Evolutionary conservation across 2,797 vertebrate genomes (phyloP), one percentile per base, ranked within the genome.

Genomic region (Tokudaia tokunoshimensis): DNA sequence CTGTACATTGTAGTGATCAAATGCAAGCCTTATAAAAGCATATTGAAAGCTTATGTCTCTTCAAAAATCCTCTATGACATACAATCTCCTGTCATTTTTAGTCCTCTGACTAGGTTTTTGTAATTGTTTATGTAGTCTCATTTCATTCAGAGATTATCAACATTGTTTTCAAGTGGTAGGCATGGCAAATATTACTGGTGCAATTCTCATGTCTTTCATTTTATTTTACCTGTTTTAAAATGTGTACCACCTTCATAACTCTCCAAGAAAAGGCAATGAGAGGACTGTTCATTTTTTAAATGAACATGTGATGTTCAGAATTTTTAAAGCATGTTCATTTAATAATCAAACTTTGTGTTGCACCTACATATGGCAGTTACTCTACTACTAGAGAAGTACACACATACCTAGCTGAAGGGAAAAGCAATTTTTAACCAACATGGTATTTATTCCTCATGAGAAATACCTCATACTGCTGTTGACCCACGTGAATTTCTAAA

Each of bases 71-170:
- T 63, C 67, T 29, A 26, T 44, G 19, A 78, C 10, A 22, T 47
- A 34, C 17, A 67, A 22, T 90, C 31, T 50, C 20, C 31, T 57
- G 4, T n/a, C 82, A 93, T 59, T 37, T 95, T 84, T 83, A 31
- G 80, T 14, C 17, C 31, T 85, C 37, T 78, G 57, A 74, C 3
- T 70, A 90, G 22, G 15, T 52, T 95, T 92, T 92, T 82, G 20
- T 94, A 17, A 74, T 67, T 20, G n/a, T 78, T 96, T 81, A 86
- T 87, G 24, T 41, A 89, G 59, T 84, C 55, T 90, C 87, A 75
- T 74, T 97, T 92, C 63, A 95, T 94, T 81, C 37, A 74, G n/a
- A 74, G 63, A 80, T 91, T 52, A 94, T 79, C 12, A n/a, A 94
- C 83, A 78, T 72, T 61, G 31, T 17, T 80, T 89, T 67, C 14